Percentiles rank a stretch among this genome's conserved stretches.
phyloP scores from a whole-genome alignment of 2,113 vertebrate species.

The Paratilapia polleni region DNA sequence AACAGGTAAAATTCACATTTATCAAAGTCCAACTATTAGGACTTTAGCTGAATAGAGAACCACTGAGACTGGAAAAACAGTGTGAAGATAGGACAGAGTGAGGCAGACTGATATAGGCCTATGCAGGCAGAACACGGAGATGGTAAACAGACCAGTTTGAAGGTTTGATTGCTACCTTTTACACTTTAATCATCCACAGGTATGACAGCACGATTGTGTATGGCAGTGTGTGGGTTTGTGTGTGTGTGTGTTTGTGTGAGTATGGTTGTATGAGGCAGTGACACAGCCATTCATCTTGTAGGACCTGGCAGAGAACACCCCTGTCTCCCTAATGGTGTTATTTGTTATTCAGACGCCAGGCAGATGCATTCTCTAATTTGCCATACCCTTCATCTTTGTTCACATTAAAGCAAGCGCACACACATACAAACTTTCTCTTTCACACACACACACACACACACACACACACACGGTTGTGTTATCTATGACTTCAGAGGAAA shows the following conservation, averaged over 20 bases:
- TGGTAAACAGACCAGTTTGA: constrained; percentile 26
- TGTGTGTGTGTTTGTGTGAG: constrained; percentile 12
- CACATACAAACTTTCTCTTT: constrained; percentile 17
- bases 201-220: constrained; percentile 37
- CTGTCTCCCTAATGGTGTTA: constrained; percentile 68
- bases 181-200: constrained; percentile 44
- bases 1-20: neutral
- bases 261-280: constrained; percentile 9
- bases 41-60: neutral
- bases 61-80: neutral
- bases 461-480: neutral
- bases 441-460: neutral
- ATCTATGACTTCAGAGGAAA: neutral
- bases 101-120: neutral
- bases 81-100: neutral
- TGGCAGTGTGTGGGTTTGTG: neutral
- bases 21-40: neutral
- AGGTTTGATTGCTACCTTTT: constrained; percentile 49
- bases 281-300: constrained; percentile 62
- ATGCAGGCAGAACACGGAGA: neutral
- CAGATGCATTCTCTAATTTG: constrained; percentile 68
- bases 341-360: constrained; percentile 68
- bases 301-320: constrained; percentile 56
- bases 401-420: constrained; percentile 35
- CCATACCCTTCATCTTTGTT: constrained; percentile 46